These are phyloP conservation scores for Parotia lawesii DNA, from an alignment of 2,113 vertebrate species.

Conservation along the genomic window DNA sequence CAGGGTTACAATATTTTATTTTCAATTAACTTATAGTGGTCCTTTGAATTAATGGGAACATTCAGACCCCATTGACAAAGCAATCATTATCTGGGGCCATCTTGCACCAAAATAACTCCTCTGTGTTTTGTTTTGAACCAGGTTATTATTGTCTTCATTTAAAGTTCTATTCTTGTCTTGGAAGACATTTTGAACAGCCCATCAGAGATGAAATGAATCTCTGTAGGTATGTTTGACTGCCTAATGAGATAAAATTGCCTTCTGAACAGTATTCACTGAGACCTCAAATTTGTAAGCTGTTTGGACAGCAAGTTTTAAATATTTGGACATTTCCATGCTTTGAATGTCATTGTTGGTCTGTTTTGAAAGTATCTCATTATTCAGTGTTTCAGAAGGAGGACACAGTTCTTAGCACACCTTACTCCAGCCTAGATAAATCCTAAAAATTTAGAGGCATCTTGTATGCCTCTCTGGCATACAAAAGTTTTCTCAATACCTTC, in stretches of 20 bases:
- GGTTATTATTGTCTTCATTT: not conserved
- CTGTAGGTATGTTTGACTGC: not conserved
- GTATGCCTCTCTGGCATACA: not conserved
- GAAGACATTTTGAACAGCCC: not conserved
- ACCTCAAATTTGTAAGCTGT: not conserved
- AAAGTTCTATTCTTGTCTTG: not conserved
- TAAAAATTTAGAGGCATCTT: not conserved
- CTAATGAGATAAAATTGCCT: not conserved
- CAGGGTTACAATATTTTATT: not conserved
- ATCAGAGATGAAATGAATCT: not conserved
- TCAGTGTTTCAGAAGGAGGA: not conserved
- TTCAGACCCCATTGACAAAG: not conserved
- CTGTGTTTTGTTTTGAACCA: not conserved
- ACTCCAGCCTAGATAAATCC: not conserved
- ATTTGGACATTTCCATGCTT: not conserved
- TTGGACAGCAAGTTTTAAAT: not conserved
- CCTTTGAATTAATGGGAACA: not conserved
- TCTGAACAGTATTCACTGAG: not conserved
- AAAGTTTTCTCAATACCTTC: not conserved
- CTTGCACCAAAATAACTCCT: not conserved
- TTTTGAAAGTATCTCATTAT: not conserved
- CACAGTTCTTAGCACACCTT: not conserved
- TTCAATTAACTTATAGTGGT: not conserved
- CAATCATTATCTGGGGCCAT: not conserved
- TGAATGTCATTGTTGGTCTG: not conserved